phyloP scores from a whole-genome alignment of 2,888 invertebrate genomes.

The Melanostoma mellinum region DNA sequence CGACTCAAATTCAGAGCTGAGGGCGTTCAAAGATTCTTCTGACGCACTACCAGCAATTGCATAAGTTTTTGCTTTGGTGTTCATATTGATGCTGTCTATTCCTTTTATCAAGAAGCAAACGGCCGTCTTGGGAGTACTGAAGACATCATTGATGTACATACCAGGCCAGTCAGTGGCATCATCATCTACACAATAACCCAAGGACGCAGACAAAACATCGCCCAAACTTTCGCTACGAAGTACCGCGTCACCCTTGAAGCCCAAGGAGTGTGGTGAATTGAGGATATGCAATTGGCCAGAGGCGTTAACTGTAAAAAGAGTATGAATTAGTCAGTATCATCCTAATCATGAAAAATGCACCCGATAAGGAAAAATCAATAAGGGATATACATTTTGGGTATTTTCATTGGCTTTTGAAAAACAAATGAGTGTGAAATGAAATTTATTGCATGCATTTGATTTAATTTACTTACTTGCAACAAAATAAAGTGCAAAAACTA shows the following conservation, averaged over 20 bases:
- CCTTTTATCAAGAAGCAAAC: constrained; percentile 89
- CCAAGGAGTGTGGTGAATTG: constrained; percentile 86
- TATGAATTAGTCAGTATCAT: background rate
- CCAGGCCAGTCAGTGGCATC: constrained; percentile 88
- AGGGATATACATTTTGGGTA: background rate
- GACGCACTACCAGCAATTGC: constrained; percentile 76
- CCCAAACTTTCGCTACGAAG: constrained; percentile 85
- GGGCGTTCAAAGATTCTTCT: constrained; percentile 82
- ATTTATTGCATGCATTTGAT: background rate
- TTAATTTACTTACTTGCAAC: constrained; percentile 79
- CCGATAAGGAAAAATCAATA: constrained; percentile 62
- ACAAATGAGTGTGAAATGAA: background rate
- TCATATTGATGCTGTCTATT: constrained; percentile 81
- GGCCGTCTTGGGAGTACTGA: constrained; percentile 88
- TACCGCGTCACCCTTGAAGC: constrained; percentile 86
- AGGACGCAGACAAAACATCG: constrained; percentile 88
- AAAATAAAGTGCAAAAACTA: constrained; percentile 78
- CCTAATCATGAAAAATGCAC: background rate
- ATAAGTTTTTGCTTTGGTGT: constrained; percentile 77
- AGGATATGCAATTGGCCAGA: constrained; percentile 86
- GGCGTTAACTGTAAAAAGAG: constrained; percentile 76
- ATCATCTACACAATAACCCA: constrained; percentile 89
- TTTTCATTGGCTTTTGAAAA: background rate
- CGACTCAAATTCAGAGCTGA: constrained; percentile 84
- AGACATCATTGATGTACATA: constrained; percentile 87